Percentiles rank a stretch among this genome's conserved stretches.
phyloP scores from a whole-genome alignment of 2,797 vertebrate species.

The Propithecus perrieri region DNA sequence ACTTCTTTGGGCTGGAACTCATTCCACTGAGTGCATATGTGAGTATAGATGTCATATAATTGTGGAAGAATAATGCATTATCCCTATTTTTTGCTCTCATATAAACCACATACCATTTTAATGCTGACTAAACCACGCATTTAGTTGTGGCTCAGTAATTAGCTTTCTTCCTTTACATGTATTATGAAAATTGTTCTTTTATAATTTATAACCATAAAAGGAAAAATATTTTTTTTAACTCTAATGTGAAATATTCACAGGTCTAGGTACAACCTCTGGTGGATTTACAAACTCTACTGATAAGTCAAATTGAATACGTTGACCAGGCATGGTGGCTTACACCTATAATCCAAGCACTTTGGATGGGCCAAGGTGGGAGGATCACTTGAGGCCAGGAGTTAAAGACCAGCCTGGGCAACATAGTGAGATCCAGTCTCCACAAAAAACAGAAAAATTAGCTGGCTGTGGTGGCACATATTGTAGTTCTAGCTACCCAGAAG shows the following conservation, averaged over 20 bases:
- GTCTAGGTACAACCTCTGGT: not conserved
- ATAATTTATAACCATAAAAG: not conserved
- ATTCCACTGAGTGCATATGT: not conserved
- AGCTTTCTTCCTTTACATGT: not conserved
- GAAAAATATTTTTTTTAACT: not conserved
- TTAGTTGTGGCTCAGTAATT: not conserved
- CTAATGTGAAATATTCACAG: not conserved
- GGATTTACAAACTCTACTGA: not conserved
- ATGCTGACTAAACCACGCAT: not conserved
- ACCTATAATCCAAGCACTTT: not conserved
- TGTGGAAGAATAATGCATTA: not conserved
- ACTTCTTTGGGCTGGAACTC: not conserved
- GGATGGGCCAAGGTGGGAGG: not conserved
- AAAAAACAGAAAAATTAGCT: not conserved
- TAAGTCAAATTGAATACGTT: not conserved
- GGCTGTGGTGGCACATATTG: not conserved
- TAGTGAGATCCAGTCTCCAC: not conserved
- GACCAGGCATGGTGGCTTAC: not conserved
- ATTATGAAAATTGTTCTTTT: not conserved
- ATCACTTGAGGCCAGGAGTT: not conserved
- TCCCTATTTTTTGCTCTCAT: not conserved
- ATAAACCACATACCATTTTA: not conserved
- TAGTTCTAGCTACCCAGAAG: not conserved
- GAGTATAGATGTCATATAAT: not conserved
- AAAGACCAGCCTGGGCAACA: not conserved